Evolutionary conservation across 2,113 vertebrate genomes (phyloP).

Genomic region (Probosciger aterrimus): DNA sequence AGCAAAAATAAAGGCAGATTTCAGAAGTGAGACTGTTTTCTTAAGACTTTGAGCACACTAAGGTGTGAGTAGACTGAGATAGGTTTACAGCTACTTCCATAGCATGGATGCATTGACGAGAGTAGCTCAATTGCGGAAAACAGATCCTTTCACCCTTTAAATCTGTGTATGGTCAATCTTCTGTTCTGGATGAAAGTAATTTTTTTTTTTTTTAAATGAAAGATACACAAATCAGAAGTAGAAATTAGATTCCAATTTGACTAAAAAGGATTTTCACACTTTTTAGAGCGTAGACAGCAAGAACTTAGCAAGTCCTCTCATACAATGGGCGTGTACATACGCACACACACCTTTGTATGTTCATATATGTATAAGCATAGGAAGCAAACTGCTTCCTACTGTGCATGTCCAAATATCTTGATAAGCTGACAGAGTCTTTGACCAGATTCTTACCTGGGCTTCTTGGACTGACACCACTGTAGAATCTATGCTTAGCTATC

Average conservation of each 20-base stretch:
- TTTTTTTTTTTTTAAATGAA: neutral
- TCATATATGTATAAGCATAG: neutral
- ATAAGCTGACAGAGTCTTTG: neutral
- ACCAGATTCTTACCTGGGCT: neutral
- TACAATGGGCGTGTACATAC: accelerated
- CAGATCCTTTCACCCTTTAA: neutral
- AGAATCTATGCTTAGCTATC: accelerated
- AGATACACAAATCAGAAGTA: neutral
- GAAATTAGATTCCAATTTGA: neutral
- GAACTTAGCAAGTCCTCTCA: neutral
- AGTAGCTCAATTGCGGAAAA: neutral
- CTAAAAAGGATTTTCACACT: neutral
- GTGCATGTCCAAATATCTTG: neutral
- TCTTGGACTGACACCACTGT: neutral
- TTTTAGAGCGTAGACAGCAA: neutral
- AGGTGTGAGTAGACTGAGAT: neutral
- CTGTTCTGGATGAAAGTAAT: neutral
- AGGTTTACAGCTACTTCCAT: neutral
- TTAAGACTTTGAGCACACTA: neutral
- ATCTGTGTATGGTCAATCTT: accelerated
- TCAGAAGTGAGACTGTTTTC: neutral
- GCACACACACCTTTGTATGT: accelerated
- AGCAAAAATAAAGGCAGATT: neutral
- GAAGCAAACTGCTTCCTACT: neutral
- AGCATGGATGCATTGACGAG: neutral